phyloP scores from a whole-genome alignment of 2,113 vertebrate genomes.

The Proterorhinus semilunaris region DNA sequence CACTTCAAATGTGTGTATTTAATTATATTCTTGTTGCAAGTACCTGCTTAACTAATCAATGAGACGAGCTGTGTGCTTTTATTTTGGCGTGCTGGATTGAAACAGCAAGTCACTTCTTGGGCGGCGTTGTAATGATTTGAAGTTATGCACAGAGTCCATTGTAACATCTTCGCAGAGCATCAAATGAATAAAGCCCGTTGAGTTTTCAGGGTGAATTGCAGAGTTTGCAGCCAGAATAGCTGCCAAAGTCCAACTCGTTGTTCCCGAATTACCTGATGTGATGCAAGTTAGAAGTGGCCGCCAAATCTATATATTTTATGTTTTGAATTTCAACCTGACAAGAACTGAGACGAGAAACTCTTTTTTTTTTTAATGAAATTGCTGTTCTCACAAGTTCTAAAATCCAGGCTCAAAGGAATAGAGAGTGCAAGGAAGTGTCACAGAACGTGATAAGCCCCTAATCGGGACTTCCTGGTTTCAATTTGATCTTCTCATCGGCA shows the following conservation, averaged over 20 bases:
- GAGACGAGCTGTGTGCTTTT: too few species aligned
- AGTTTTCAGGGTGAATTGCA: conserved; percentile 1
- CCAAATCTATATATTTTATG: too few species aligned
- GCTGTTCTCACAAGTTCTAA: conserved; percentile 23
- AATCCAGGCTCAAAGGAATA: conserved; percentile 34
- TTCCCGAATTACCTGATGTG: not conserved
- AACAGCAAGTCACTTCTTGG: too few species aligned
- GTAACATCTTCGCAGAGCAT: not conserved
- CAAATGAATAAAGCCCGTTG: not conserved
- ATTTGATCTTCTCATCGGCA: conserved; percentile 31
- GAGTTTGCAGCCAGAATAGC: conserved; percentile 20
- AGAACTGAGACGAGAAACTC: conserved; percentile 12
- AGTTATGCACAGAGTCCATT: not conserved
- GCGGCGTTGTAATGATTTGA: too few species aligned
- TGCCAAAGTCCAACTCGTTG: conserved; percentile 22
- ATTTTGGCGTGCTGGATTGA: too few species aligned
- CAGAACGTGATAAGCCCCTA: conserved; percentile 17
- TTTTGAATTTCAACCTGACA: conserved; percentile 2
- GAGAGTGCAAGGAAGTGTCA: conserved; percentile 19
- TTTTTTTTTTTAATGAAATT: conserved; percentile 17
- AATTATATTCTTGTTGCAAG: too few species aligned
- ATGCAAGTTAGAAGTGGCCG: too few species aligned
- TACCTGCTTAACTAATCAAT: too few species aligned
- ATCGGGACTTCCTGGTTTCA: conserved; percentile 34
- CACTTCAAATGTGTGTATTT: too few species aligned